Conservation (phyloP, 2,113 vertebrate species). For the Ageneiosus marmoratus region DNA sequence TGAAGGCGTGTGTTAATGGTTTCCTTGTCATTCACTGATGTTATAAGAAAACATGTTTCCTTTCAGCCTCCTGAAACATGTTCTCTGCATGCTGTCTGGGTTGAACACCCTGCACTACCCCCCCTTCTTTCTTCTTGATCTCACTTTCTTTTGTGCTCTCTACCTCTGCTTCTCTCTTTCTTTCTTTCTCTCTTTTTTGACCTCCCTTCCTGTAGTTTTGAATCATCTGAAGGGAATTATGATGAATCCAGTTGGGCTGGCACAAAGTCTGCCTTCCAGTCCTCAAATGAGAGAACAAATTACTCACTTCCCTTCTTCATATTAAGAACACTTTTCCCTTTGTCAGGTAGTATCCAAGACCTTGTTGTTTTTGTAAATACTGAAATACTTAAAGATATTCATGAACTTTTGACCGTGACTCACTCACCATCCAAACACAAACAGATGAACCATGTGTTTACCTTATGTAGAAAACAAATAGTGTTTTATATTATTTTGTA, state of each 20-base stretch:
- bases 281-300: constrained; percentile 56
- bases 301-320: constrained; percentile 56
- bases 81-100: constrained; percentile 58
- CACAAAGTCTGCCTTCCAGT: constrained; percentile 45
- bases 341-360: not conserved
- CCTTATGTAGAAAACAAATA: constrained; percentile 26
- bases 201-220: constrained; percentile 43
- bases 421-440: not conserved
- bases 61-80: constrained; percentile 69
- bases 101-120: constrained; percentile 37
- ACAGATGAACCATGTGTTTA: constrained; percentile 30
- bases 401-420: constrained; percentile 47
- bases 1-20: constrained; percentile 72
- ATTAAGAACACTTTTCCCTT: constrained; percentile 48
- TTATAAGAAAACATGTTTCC: constrained; percentile 71
- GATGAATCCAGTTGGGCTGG: constrained; percentile 59
- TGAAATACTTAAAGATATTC: constrained; percentile 50
- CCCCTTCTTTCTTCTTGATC: constrained; percentile 20
- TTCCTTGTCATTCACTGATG: constrained; percentile 76
- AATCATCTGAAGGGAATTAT: constrained; percentile 64
- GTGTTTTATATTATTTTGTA: constrained; percentile 29
- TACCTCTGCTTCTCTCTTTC: constrained; percentile 44
- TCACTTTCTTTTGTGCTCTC: constrained; percentile 35
- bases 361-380: constrained; percentile 39
- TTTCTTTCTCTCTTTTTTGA: constrained; percentile 48